These are phyloP conservation scores for Phalera bucephala DNA, from an alignment of 2,888 invertebrate genomes.

Conservation along the genomic window DNA sequence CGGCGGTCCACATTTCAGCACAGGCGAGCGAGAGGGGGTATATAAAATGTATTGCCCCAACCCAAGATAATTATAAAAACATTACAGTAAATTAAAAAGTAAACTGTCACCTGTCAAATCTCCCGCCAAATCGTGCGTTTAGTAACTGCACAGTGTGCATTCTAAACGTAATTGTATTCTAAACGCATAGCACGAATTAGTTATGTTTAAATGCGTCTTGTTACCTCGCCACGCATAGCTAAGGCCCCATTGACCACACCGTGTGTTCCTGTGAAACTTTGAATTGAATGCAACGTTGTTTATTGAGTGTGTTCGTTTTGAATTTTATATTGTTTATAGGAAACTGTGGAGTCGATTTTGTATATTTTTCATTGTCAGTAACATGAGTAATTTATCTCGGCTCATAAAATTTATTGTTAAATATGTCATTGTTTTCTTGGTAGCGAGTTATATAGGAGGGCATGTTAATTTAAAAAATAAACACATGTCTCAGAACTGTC, in stretches of 20 bases:
- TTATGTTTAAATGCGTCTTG: conserved; percentile 59
- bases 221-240: conserved; percentile 47
- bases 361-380: conserved; percentile 20
- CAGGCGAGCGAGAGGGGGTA: too few relatives aligned
- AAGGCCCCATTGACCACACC: conserved; percentile 68
- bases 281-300: conserved; percentile 62
- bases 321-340: conserved; percentile 52
- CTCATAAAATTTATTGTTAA: conserved; percentile 2
- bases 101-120: conserved; percentile 36
- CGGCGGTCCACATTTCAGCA: too few relatives aligned
- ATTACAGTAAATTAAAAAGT: too few relatives aligned
- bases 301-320: conserved; percentile 49
- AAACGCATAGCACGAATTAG: conserved; percentile 54
- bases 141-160: conserved; percentile 37
- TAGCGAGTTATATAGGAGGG: too few relatives aligned
- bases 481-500: too few relatives aligned
- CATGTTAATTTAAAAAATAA: too few relatives aligned
- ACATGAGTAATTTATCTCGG: conserved; percentile 5
- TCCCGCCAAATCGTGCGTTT: conserved; percentile 39
- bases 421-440: too few relatives aligned
- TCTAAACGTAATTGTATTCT: conserved; percentile 43
- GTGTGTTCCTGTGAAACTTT: conserved; percentile 54
- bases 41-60: too few relatives aligned
- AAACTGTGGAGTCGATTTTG: conserved; percentile 33
- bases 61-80: too few relatives aligned